Evolutionary conservation across 1,140 invertebrate genomes (phyloP).

Genomic region (Brachionus asplanchnoidis): DNA sequence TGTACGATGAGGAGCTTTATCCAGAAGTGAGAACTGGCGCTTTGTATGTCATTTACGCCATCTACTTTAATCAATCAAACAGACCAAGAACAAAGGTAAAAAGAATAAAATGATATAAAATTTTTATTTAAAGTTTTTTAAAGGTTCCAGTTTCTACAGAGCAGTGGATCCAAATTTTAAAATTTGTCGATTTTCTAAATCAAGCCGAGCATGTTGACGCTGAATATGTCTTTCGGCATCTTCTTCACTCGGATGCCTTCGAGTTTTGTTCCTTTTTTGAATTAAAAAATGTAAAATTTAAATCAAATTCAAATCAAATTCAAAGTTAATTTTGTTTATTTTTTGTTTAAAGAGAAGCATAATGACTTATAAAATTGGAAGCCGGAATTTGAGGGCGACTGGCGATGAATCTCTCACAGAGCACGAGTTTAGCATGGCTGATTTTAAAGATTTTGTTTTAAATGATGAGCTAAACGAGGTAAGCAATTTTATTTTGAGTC

Average conservation of each 20-base stretch:
- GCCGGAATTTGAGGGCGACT: neutral
- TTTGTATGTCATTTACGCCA: neutral
- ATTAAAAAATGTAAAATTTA: slow-evolving; percentile 33
- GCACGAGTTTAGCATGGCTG: neutral
- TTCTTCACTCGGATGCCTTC: slow-evolving; percentile 24
- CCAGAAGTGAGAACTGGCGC: slow-evolving; percentile 18
- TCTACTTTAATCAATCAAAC: slow-evolving; percentile 21
- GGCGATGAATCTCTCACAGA: neutral
- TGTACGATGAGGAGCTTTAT: slow-evolving; percentile 9
- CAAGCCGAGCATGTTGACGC: slow-evolving; percentile 33
- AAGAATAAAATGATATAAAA: neutral
- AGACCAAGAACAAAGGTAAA: slow-evolving; percentile 15
- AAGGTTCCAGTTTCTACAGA: slow-evolving; percentile 4
- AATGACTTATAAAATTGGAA: neutral
- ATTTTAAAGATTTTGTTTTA: slow-evolving; percentile 30
- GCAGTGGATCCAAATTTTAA: slow-evolving; percentile 36
- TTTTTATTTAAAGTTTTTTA: neutral
- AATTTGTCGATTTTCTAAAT: slow-evolving; percentile 27
- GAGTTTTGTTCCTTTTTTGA: slow-evolving; percentile 29
- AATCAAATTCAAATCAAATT: no score
- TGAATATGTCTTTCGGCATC: slow-evolving; percentile 24
- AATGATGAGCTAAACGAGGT: slow-evolving; percentile 37
- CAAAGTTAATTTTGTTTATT: neutral
- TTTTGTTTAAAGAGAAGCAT: slow-evolving; percentile 8
- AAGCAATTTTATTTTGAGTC: neutral